These are phyloP conservation scores for Himalopsyche japonica DNA, from an alignment of 2,888 invertebrate genomes.

Conservation along the genomic window DNA sequence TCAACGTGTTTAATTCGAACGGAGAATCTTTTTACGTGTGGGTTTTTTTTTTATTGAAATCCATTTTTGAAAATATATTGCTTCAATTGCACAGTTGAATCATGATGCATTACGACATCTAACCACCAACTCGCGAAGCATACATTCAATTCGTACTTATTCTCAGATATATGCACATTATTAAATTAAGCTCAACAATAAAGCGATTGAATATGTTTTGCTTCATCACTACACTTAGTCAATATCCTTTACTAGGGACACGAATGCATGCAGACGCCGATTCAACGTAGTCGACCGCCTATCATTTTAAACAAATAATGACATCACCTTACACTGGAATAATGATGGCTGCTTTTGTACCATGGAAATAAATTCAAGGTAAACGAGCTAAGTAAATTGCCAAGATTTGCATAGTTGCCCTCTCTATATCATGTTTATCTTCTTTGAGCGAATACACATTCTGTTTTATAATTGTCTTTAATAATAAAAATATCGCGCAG, in stretches of 20 bases:
- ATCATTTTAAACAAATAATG: not conserved
- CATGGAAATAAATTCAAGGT: not conserved
- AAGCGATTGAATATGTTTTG: not conserved
- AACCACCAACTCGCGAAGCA: not conserved
- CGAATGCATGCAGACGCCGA: not conserved
- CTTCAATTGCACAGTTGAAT: not conserved
- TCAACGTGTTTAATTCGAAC: no score
- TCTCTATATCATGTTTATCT: not conserved
- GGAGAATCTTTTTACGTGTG: no score
- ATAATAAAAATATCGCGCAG: not conserved
- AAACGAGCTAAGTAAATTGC: not conserved
- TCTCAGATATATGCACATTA: no score
- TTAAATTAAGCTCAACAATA: not conserved
- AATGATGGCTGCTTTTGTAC: not conserved
- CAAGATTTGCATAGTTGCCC: not conserved
- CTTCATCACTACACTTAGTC: not conserved
- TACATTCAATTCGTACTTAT: no score
- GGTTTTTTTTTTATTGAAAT: not conserved
- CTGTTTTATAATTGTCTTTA: not conserved
- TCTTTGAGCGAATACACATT: not conserved
- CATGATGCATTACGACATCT: not conserved
- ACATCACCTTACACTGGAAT: not conserved
- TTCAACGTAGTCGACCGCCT: not conserved
- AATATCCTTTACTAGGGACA: not conserved
- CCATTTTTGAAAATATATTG: not conserved